Evolutionary conservation across 1,140 invertebrate species (phyloP).

Genomic region (Drosophila ficusphila): DNA sequence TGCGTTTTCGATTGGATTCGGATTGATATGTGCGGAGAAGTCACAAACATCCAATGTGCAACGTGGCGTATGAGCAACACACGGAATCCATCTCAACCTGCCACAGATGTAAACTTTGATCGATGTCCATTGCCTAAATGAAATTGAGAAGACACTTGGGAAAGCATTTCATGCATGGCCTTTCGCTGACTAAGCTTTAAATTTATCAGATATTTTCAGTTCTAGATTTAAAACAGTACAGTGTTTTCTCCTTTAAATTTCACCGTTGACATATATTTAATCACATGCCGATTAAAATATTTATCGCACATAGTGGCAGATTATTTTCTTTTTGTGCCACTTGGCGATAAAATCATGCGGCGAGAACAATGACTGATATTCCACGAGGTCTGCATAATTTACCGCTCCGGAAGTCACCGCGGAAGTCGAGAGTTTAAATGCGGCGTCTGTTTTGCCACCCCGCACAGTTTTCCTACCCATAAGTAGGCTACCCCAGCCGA

Average conservation of each 20-base stretch:
- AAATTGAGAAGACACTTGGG: neutral
- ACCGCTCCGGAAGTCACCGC: slow-evolving; percentile 44
- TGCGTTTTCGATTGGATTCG: neutral
- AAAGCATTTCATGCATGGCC: neutral
- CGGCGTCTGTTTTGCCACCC: slow-evolving; percentile 19
- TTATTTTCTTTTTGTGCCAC: neutral
- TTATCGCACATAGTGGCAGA: neutral
- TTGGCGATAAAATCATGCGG: slow-evolving; percentile 8
- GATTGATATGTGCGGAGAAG: slow-evolving; percentile 11
- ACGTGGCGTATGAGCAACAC: slow-evolving; percentile 16
- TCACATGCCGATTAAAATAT: neutral
- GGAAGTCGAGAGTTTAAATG: slow-evolving; percentile 58
- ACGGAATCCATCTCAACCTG: neutral
- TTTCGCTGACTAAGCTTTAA: neutral
- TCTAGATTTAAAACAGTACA: neutral
- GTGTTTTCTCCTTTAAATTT: neutral
- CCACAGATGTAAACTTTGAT: slow-evolving; percentile 1
- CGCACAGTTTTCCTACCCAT: slow-evolving; percentile 7
- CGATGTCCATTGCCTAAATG: neutral
- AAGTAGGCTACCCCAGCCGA: slow-evolving; percentile 51
- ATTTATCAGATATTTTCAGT: neutral
- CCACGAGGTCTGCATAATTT: slow-evolving; percentile 30
- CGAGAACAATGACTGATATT: slow-evolving; percentile 10
- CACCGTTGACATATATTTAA: neutral
- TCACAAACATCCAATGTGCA: slow-evolving; percentile 5